Evolutionary conservation across 2,888 invertebrate species (phyloP), one percentile per base, ranked within the genome.

Genomic region (Lepidocyrtinus sp.): DNA sequence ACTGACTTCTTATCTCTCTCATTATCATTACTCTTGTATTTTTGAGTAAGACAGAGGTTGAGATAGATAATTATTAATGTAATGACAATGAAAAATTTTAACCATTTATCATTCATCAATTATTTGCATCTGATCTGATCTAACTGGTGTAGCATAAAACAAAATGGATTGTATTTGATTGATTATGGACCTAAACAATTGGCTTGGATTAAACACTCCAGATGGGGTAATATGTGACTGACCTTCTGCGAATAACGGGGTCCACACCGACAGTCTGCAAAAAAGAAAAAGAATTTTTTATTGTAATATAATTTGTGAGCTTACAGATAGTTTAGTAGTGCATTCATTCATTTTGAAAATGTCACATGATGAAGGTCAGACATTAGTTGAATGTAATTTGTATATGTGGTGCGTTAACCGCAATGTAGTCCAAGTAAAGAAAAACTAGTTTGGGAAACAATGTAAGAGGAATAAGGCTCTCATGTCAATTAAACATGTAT

Each of bases 191-290:
- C n/a, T n/a, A n/a, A n/a, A n/a, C n/a, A n/a, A n/a, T n/a, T n/a
- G n/a, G n/a, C n/a, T n/a, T n/a, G n/a, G n/a, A n/a, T n/a, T n/a
- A n/a, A n/a, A n/a, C n/a, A n/a, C n/a, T n/a, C n/a, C n/a, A n/a
- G n/a, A n/a, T n/a, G n/a, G n/a, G n/a, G n/a, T n/a, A 68, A 45
- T 17, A 62, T 22, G 63, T 72, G 59, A 75, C 75, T 76, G 88
- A 94, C 95, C 92, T 95, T 90, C 95, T 95, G 22, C 96, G 91
- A 65, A 97, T 91, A 85, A 95, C 91, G 0, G 96, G 96, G 91
- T 97, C 96, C 74, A 96, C 96, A 1, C 96, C 96, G 63, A 97
- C 96, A n/a, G 82, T 82, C 82, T 82, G 22, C 19, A 25, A 3
- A 69, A 24, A 62, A 24, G 45, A 71, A 64, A 12, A 74, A 63